Percentiles rank a stretch among this genome's conserved stretches.
Conservation (phyloP, 2,888 invertebrate species). For the Ormyrus rosae region DNA sequence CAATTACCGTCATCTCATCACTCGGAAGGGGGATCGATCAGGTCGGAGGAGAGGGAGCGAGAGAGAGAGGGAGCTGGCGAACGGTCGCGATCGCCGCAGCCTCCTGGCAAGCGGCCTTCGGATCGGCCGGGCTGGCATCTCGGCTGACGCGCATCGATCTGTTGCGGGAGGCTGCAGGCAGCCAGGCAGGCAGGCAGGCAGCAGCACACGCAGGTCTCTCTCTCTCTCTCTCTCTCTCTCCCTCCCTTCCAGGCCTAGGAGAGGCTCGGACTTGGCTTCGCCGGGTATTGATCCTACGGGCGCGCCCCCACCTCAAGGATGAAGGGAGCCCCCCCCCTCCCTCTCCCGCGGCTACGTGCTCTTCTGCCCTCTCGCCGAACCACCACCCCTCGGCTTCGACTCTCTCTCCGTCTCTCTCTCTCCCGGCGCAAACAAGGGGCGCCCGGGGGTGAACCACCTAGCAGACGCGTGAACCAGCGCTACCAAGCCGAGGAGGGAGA, state of each 20-base stretch:
- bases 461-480: constrained; percentile 66
- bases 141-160: too few species aligned
- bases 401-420: constrained; percentile 6
- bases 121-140: neutral
- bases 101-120: neutral
- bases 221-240: constrained; percentile 11
- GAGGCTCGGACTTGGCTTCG: constrained; percentile 32
- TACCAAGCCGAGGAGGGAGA: constrained; percentile 59
- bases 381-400: neutral
- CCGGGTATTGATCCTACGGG: constrained; percentile 46
- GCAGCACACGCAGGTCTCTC: neutral
- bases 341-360: constrained; percentile 41
- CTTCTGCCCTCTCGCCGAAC: constrained; percentile 51
- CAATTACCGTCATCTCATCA: neutral
- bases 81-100: neutral
- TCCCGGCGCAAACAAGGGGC: constrained; percentile 15
- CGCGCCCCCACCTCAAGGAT: constrained; percentile 68
- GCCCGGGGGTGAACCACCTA: constrained; percentile 65
- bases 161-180: too few species aligned
- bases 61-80: neutral
- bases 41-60: neutral
- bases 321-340: constrained; percentile 62
- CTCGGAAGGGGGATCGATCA: too few species aligned
- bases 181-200: too few species aligned
- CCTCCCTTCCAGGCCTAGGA: constrained; percentile 2